Evolutionary conservation across 2,113 vertebrate genomes (phyloP).

Genomic region (Anarhynchus alexandrinus): DNA sequence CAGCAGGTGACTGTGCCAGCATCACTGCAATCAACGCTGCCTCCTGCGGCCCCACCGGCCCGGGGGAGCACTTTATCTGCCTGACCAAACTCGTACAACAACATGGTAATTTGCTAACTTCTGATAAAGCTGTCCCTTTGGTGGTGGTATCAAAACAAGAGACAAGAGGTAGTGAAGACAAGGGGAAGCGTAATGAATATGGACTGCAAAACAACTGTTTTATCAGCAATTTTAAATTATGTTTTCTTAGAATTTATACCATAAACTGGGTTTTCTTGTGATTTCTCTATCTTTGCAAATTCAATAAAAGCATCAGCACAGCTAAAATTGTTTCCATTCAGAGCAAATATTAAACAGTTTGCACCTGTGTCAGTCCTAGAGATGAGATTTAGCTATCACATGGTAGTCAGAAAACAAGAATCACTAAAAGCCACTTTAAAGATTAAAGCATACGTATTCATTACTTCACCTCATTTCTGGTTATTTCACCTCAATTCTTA

Average conservation of each 20-base stretch:
- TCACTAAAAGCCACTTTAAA: neutral
- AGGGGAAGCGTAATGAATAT: neutral
- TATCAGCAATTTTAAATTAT: neutral
- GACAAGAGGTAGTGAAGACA: neutral
- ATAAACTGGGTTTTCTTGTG: neutral
- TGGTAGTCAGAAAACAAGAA: neutral
- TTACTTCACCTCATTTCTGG: neutral
- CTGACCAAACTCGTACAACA: neutral
- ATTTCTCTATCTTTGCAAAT: neutral
- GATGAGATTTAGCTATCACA: neutral
- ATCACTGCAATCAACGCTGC: neutral
- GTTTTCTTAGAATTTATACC: neutral
- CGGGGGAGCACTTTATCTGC: neutral
- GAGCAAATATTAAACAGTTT: neutral
- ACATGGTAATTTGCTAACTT: neutral
- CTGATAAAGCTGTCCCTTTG: neutral
- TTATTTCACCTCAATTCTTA: neutral
- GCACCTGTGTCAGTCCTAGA: neutral
- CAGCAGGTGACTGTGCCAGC: neutral
- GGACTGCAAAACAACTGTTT: neutral
- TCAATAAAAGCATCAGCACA: neutral
- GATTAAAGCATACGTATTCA: neutral
- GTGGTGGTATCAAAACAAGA: neutral
- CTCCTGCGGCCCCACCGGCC: neutral
- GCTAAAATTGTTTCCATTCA: neutral